Conservation (phyloP, 2,888 invertebrate species). For the Hydropsyche betteni region DNA sequence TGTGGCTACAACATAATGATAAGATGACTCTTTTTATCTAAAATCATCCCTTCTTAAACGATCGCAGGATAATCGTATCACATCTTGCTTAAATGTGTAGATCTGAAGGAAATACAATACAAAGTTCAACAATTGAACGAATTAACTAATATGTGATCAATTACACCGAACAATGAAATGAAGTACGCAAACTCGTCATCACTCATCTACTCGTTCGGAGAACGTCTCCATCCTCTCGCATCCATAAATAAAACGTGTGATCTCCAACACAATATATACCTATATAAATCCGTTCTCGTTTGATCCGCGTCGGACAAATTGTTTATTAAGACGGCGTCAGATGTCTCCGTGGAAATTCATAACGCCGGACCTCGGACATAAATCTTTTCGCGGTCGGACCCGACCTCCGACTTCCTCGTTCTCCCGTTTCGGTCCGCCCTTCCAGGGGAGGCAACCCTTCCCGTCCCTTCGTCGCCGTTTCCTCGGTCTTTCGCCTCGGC, state of each 20-base stretch:
- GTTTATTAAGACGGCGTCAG: conserved; percentile 37
- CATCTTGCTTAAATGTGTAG: too few species aligned
- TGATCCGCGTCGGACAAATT: conserved; percentile 28
- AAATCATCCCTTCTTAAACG: too few species aligned
- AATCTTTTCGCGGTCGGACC: conserved; percentile 33
- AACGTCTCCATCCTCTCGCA: not conserved
- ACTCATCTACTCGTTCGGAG: not conserved
- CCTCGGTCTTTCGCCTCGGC: conserved; percentile 13
- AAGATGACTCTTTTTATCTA: too few species aligned
- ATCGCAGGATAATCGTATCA: too few species aligned
- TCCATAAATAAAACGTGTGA: not conserved
- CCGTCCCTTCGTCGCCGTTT: conserved; percentile 1
- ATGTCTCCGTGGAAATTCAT: conserved; percentile 35
- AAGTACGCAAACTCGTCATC: not conserved
- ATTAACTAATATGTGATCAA: too few species aligned
- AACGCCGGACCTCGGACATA: conserved; percentile 15
- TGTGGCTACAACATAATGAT: too few species aligned
- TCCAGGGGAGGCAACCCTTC: not conserved
- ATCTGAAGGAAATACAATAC: too few species aligned
- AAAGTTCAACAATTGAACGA: too few species aligned
- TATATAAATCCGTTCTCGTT: not conserved
- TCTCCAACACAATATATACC: not conserved
- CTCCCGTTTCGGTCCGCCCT: not conserved
- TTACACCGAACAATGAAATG: too few species aligned
- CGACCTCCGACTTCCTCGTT: conserved; percentile 6